phyloP scores from a whole-genome alignment of 2,113 vertebrate genomes.

The Lamprologus lemairii region DNA sequence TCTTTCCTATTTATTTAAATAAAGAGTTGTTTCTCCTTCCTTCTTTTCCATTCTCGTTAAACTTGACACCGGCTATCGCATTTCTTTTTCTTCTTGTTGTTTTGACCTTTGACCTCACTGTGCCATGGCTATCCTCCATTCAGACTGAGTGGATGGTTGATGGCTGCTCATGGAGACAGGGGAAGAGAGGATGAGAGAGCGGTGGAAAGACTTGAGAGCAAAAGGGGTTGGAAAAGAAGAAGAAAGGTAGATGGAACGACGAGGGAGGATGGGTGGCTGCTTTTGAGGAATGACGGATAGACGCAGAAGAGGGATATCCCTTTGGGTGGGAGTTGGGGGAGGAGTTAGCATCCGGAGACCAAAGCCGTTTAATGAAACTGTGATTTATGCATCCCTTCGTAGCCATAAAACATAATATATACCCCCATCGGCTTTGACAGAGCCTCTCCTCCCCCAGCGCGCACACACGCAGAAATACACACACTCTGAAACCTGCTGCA shows the following conservation, averaged over 20 bases:
- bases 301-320: neutral
- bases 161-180: neutral
- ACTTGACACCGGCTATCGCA: neutral
- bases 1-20: slow-evolving; percentile 60
- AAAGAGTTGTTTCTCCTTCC: slow-evolving; percentile 35
- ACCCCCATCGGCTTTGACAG: slow-evolving; percentile 31
- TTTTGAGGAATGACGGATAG: neutral
- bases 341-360: slow-evolving; percentile 11
- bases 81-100: neutral
- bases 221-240: neutral
- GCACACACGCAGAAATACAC: neutral
- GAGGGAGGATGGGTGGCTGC: neutral
- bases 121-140: neutral
- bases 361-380: slow-evolving; percentile 63
- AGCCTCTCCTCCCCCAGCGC: slow-evolving; percentile 18
- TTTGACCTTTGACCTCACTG: slow-evolving; percentile 45
- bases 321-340: neutral
- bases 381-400: slow-evolving; percentile 62
- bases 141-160: neutral
- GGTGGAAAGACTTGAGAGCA: neutral
- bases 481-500: slow-evolving; percentile 16
- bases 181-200: neutral
- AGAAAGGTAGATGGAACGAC: neutral
- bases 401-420: slow-evolving; percentile 67
- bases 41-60: neutral